Base-by-base conservation (phyloP, 2,113 vertebrate genomes). In the Prunella fulvescens region DNA sequence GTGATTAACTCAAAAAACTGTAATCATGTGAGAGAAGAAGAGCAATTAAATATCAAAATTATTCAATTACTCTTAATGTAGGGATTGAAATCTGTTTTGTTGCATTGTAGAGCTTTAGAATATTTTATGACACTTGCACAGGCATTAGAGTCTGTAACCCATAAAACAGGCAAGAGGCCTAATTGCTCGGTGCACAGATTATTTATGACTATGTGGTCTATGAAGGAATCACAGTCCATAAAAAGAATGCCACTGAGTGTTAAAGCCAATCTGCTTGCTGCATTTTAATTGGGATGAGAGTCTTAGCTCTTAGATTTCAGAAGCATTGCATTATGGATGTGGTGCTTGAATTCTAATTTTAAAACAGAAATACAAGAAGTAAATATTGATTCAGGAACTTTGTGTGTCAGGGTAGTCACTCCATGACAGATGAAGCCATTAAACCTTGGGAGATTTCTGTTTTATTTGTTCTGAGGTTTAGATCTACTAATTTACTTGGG, bases 181-280 rank as follows among this genome's bases (percentile, higher is more conserved):
- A 95, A 96, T 94, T 96, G 80, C 88, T 81, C 57, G 88, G 5
- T 94, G 45, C 70, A 90, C 65, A 71, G 91, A 86, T 97, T 96
- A 96, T 97, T 98, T 97, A 96, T 81, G 93, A 51, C 72, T 73
- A 45, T 93, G 89, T 86, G 50, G 66, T 91, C 78, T 95, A 40
- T 64, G 92, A 97, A 95, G 61, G 86, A 93, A 62, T 80, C 35
- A 72, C 57, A 97, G 94, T 92, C 56, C 84, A 85, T 97, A 96
- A 97, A 96, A 97, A 90, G 67, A 91, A 93, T 71, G 83, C 29
- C 73, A 77, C 25, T 78, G 70, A 81, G 47, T 95, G 77, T 64
- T 96, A 93, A 97, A 97, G 51, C 44, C 83, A 96, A 77, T 95
- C 82, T 95, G 70, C 92, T 88, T 96, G 79, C 60, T 66, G 92